Evolutionary conservation across 2,888 invertebrate genomes (phyloP).

Genomic region (Galerucella calmariensis): DNA sequence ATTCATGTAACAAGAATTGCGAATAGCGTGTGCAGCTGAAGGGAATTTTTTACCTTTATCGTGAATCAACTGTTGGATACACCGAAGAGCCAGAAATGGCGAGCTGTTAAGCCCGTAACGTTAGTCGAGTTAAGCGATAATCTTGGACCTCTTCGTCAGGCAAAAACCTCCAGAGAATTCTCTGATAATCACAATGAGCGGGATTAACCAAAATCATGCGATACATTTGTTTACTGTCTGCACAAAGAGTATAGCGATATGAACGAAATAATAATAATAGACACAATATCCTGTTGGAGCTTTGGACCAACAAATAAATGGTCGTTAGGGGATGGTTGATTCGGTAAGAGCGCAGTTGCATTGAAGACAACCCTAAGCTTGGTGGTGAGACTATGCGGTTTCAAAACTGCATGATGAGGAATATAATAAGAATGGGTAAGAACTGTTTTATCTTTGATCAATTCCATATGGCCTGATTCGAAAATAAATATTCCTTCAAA

Average conservation of each 20-base stretch:
- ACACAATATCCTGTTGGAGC: slow-evolving; percentile 26
- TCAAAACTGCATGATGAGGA: no score
- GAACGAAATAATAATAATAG: slow-evolving; percentile 15
- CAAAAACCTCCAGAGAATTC: slow-evolving; percentile 9
- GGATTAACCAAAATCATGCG: slow-evolving; percentile 12
- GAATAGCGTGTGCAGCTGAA: not conserved
- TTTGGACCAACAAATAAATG: slow-evolving; percentile 24
- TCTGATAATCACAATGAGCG: slow-evolving; percentile 9
- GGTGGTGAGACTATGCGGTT: no score
- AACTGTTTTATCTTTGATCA: not conserved
- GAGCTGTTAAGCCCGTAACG: slow-evolving; percentile 20
- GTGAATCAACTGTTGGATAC: slow-evolving; percentile 1
- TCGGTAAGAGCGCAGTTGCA: slow-evolving; percentile 7
- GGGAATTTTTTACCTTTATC: slow-evolving; percentile 20
- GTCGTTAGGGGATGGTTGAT: slow-evolving; percentile 21
- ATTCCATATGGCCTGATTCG: slow-evolving; percentile 16
- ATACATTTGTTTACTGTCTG: slow-evolving; percentile 34
- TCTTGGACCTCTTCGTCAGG: slow-evolving; percentile 2
- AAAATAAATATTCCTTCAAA: slow-evolving; percentile 19
- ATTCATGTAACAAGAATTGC: not conserved
- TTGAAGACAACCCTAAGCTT: slow-evolving; percentile 24
- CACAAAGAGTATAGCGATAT: slow-evolving; percentile 5
- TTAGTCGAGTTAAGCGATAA: slow-evolving; percentile 1
- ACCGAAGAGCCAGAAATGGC: slow-evolving; percentile 18
- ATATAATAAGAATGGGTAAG: slow-evolving; percentile 1